A percentile compares a stretch with the other conserved stretches of the same genome.
Conservation (phyloP, 2,888 invertebrate species). For the Punctoribates punctum region DNA sequence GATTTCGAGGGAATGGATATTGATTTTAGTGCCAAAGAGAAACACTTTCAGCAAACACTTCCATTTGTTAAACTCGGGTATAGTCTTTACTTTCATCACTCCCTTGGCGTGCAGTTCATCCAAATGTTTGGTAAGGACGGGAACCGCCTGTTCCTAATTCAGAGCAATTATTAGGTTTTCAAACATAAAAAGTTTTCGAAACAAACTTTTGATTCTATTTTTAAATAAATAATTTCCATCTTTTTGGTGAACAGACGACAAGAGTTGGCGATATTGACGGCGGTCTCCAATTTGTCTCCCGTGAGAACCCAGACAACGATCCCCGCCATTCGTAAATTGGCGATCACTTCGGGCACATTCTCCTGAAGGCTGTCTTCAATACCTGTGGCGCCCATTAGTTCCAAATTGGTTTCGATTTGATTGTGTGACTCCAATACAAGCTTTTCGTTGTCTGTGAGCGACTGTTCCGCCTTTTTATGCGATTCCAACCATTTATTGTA, state of each 20-base stretch:
- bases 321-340: constrained; percentile 86
- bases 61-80: neutral
- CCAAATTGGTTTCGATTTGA: constrained; percentile 91
- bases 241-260: neutral
- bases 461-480: constrained; percentile 62
- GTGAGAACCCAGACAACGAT: constrained; percentile 99
- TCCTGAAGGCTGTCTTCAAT: constrained; percentile 99
- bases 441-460: constrained; percentile 81
- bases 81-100: neutral
- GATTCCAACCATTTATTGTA: constrained; percentile 83
- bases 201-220: neutral
- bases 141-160: neutral
- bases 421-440: constrained; percentile 89
- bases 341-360: constrained; percentile 89
- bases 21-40: neutral
- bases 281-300: constrained; percentile 99
- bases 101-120: neutral
- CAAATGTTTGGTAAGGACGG: neutral
- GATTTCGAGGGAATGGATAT: neutral
- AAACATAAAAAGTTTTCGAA: neutral
- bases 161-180: neutral
- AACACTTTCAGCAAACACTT: neutral
- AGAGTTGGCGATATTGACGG: constrained; percentile 76
- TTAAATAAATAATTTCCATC: neutral
- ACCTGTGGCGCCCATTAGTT: constrained; percentile 87